Percentiles rank a stretch among this genome's conserved stretches.
phyloP scores from a whole-genome alignment of 2,113 vertebrate species.

The Parus major region DNA sequence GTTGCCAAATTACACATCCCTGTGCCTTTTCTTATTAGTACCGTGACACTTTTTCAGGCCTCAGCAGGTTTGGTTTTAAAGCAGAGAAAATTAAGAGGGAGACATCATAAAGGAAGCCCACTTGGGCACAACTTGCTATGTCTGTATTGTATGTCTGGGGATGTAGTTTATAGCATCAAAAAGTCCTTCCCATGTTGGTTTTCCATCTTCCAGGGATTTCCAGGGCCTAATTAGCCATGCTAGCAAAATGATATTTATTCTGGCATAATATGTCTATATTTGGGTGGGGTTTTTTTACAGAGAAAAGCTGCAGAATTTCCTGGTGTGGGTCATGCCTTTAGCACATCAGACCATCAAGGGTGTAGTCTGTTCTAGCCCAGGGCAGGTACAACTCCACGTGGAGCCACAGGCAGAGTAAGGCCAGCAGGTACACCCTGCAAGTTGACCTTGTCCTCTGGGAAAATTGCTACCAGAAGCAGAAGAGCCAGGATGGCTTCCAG shows the following conservation, averaged over 20 bases:
- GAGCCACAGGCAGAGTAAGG: background rate
- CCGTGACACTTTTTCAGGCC: background rate
- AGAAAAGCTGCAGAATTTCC: background rate
- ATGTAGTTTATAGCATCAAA: background rate
- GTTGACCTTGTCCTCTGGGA: background rate
- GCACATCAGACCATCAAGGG: background rate
- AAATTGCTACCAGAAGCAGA: background rate
- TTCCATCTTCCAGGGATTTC: background rate
- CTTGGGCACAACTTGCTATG: background rate
- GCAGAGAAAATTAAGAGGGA: background rate
- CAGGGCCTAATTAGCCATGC: background rate
- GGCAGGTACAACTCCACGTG: accelerated
- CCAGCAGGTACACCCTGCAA: background rate
- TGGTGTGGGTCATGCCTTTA: background rate
- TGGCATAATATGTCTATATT: accelerated
- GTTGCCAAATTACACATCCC: background rate
- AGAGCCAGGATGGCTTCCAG: background rate
- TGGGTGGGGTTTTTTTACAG: background rate
- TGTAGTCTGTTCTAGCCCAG: background rate
- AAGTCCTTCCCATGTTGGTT: background rate
- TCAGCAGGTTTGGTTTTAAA: background rate
- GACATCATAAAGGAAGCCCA: background rate
- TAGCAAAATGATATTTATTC: background rate
- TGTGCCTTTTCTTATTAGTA: background rate
- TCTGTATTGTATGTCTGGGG: background rate